phyloP scores from a whole-genome alignment of 2,888 invertebrate genomes.

The Thymelicus acteon region DNA sequence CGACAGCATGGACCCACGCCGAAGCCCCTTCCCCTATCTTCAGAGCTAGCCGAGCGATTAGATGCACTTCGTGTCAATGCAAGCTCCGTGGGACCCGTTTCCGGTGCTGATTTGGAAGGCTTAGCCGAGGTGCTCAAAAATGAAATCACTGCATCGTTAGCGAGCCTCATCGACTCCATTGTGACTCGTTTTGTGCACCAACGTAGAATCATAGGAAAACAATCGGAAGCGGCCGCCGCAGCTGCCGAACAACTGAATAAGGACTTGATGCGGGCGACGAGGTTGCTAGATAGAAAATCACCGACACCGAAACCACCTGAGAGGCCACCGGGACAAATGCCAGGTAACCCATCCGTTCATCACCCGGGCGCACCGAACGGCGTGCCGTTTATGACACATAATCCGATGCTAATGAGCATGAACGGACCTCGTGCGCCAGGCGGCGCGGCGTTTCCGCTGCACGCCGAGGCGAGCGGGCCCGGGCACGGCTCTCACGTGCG shows the following conservation, averaged over 20 bases:
- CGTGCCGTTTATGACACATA: slow-evolving; percentile 77
- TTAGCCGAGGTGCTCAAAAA: slow-evolving; percentile 96
- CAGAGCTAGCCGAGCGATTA: slow-evolving; percentile 91
- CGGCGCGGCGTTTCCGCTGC: slow-evolving; percentile 88
- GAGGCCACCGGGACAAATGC: slow-evolving; percentile 81
- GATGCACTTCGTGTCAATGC: slow-evolving; percentile 90
- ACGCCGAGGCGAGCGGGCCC: slow-evolving; percentile 85
- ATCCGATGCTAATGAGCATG: slow-evolving; percentile 77
- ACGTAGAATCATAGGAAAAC: slow-evolving; percentile 89
- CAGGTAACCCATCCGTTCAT: slow-evolving; percentile 85
- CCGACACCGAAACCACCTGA: slow-evolving; percentile 90
- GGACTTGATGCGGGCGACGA: slow-evolving; percentile 92
- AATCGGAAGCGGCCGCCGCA: slow-evolving; percentile 90
- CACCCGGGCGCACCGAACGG: slow-evolving; percentile 75
- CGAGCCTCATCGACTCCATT: slow-evolving; percentile 94
- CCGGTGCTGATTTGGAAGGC: slow-evolving; percentile 93
- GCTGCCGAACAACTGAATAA: slow-evolving; percentile 94
- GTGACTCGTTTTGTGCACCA: slow-evolving; percentile 94
- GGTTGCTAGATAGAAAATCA: slow-evolving; percentile 93
- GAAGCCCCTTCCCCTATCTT: slow-evolving; percentile 82
- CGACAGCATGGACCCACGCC: slow-evolving; percentile 78
- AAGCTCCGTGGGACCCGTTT: slow-evolving; percentile 87
- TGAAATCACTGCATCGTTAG: slow-evolving; percentile 93
- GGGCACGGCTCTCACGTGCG: slow-evolving; percentile 76
- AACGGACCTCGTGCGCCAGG: slow-evolving; percentile 86